Conservation (phyloP, 2,113 vertebrate species). For the Odocoileus virginianus region DNA sequence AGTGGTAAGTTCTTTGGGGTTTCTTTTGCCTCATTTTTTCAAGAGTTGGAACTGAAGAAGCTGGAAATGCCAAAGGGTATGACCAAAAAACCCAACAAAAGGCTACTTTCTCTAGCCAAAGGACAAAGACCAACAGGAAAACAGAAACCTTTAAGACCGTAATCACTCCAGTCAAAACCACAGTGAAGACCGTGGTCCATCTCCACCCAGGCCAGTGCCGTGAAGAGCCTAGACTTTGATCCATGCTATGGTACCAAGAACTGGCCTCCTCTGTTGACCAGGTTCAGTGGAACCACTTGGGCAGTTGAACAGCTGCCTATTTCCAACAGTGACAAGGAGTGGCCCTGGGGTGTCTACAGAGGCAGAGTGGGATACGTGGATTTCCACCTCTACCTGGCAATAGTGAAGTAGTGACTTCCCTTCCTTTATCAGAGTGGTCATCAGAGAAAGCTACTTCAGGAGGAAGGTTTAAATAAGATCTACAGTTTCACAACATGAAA, state of each 20-base stretch:
- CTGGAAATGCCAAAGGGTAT: not conserved
- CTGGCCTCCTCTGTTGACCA: not conserved
- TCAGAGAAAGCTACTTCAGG: not conserved
- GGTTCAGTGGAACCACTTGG: not conserved
- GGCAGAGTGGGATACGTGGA: not conserved
- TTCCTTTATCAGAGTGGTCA: not conserved
- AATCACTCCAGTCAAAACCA: not conserved
- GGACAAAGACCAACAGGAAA: not conserved
- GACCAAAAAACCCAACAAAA: not conserved
- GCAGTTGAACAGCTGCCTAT: not conserved
- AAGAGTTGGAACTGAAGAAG: not conserved
- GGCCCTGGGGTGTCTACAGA: not conserved
- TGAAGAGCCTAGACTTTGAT: not conserved
- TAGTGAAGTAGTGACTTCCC: too few species aligned
- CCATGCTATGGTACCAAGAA: not conserved
- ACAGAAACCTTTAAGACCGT: not conserved
- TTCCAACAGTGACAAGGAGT: not conserved
- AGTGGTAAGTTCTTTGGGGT: not conserved
- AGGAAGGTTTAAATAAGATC: not conserved
- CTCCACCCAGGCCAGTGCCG: too few species aligned
- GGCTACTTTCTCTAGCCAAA: not conserved
- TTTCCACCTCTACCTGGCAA: not conserved
- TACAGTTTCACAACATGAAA: not conserved
- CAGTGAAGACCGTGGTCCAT: not conserved
- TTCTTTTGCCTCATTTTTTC: not conserved